Conservation (phyloP, 1,140 invertebrate genomes). For the Drosophila subpulchrella region DNA sequence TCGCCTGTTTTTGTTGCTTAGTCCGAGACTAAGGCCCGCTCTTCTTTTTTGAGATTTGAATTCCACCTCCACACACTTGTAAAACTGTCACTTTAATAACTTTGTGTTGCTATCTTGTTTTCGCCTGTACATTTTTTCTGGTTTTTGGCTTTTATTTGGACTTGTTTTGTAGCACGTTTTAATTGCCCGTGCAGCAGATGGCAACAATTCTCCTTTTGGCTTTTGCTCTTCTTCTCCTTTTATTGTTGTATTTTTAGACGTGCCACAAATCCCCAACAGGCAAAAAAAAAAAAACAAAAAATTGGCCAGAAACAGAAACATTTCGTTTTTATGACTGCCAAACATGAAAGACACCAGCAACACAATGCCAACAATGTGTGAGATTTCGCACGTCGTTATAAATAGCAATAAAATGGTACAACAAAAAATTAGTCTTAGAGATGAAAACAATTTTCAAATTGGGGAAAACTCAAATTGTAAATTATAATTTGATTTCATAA, state of each 20-base stretch:
- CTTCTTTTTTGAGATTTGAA: conserved; percentile 6
- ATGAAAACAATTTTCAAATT: conserved; percentile 56
- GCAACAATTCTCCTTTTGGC: conserved; percentile 51
- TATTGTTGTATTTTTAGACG: conserved; percentile 70
- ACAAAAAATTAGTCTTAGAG: conserved; percentile 10
- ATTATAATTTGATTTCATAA: conserved; percentile 64
- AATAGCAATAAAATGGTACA: conserved; percentile 64
- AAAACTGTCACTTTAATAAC: conserved; percentile 81
- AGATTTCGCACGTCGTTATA: conserved; percentile 79
- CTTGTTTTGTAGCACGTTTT: conserved; percentile 59
- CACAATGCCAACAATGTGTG: conserved; percentile 62
- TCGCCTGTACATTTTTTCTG: background rate
- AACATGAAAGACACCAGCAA: conserved; percentile 56
- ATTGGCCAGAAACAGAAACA: conserved; percentile 37
- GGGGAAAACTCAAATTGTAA: conserved; percentile 45
- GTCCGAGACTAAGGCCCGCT: conserved; percentile 4
- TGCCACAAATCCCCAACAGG: conserved; percentile 65
- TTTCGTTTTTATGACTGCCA: conserved; percentile 71
- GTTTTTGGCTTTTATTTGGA: conserved; percentile 30
- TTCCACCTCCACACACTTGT: conserved; percentile 50
- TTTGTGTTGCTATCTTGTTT: conserved; percentile 53
- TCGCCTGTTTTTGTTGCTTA: conserved; percentile 44
- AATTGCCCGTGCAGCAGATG: conserved; percentile 72
- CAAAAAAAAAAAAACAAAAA: conserved; percentile 30
- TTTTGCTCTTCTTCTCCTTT: conserved; percentile 26